Conservation (phyloP, 2,888 invertebrate genomes). For the Norana najaformis region DNA sequence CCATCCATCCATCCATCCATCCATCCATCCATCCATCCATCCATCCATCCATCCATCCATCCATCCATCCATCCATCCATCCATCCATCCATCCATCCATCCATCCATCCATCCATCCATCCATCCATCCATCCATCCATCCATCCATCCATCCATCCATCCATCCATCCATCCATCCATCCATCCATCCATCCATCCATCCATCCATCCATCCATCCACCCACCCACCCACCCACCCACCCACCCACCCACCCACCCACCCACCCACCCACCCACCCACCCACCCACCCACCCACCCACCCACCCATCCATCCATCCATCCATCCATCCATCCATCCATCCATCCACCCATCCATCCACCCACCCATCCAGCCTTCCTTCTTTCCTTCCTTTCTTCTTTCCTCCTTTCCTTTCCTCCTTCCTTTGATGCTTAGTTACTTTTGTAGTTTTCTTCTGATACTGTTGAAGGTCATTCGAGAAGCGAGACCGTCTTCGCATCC, state of each 20-base stretch:
- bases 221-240: neutral
- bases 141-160: neutral
- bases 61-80: neutral
- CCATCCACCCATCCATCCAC: neutral
- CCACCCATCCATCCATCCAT: neutral
- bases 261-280: neutral
- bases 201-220: neutral
- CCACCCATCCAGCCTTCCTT: neutral
- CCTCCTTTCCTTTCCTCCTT: neutral
- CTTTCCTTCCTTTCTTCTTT: neutral
- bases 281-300: neutral
- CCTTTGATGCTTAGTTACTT: neutral
- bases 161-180: neutral
- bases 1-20: neutral
- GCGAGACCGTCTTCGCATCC: conserved; percentile 65
- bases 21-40: neutral
- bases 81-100: neutral
- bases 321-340: neutral
- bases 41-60: neutral
- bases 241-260: neutral
- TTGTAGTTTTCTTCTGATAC: neutral
- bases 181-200: neutral
- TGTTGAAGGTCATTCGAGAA: conserved; percentile 66
- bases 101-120: neutral
- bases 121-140: neutral